A percentile compares a stretch with the other conserved stretches of the same genome.
Conservation (phyloP, 2,113 vertebrate species). For the Rhineura floridana region DNA sequence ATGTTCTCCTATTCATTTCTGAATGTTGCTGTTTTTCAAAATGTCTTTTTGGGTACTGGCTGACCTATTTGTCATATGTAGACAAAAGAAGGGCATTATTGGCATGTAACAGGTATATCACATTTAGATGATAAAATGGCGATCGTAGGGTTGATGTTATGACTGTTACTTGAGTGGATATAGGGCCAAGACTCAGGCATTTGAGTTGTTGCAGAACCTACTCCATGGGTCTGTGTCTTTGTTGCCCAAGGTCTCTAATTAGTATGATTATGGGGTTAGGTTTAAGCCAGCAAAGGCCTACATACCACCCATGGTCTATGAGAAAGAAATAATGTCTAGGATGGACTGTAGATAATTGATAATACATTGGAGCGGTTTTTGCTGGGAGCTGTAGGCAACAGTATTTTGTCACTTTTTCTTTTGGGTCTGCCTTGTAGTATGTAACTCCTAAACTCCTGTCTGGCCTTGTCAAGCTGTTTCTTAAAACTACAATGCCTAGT, state of each 20-base stretch:
- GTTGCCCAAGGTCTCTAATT: no score
- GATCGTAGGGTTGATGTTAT: no score
- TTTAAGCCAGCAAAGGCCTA: not conserved
- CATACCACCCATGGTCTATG: no score
- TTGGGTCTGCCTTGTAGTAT: not conserved
- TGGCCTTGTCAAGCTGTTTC: not conserved
- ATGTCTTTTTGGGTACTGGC: not conserved
- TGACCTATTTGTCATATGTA: not conserved
- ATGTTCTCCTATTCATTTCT: not conserved
- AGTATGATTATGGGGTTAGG: not conserved
- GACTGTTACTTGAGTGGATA: not conserved
- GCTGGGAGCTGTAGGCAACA: not conserved
- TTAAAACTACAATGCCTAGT: not conserved
- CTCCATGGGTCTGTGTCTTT: not conserved
- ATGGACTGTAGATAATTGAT: not conserved
- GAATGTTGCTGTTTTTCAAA: not conserved
- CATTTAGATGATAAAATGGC: not conserved
- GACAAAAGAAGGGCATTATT: not conserved
- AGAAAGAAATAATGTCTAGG: not conserved
- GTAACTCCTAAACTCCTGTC: not conserved
- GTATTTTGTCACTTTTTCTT: not conserved
- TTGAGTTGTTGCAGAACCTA: not conserved
- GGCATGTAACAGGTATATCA: not conserved
- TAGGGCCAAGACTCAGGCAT: not conserved
- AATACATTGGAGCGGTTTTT: not conserved